Percentiles rank a stretch among this genome's conserved stretches.
Evolutionary conservation across 2,113 vertebrate genomes (phyloP).

Genomic region (Chaetodon auriga): DNA sequence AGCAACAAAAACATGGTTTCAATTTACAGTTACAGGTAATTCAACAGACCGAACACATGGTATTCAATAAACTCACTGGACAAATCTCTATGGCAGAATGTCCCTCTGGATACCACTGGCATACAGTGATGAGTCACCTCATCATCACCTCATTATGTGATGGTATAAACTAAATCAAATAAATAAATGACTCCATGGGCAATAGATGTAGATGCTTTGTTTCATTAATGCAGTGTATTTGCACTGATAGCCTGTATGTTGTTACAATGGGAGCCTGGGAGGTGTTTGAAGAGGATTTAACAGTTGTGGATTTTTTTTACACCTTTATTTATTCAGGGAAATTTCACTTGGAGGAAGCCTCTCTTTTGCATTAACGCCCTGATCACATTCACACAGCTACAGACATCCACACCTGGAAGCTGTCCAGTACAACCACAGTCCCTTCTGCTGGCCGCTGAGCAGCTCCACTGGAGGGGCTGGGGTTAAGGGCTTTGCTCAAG

Average conservation of each 20-base stretch:
- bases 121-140: constrained; percentile 23
- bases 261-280: not conserved
- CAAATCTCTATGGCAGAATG: constrained; percentile 8
- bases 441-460: too few species aligned
- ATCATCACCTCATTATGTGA: constrained; percentile 17
- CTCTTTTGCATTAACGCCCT: too few species aligned
- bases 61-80: not conserved
- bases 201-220: constrained; percentile 24
- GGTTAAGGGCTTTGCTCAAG: too few species aligned
- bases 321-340: too few species aligned
- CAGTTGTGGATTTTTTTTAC: too few species aligned
- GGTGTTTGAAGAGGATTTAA: not conserved
- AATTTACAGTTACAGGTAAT: not conserved
- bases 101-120: constrained; percentile 1
- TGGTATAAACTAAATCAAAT: constrained; percentile 20
- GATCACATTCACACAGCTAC: too few species aligned
- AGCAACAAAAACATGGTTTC: not conserved
- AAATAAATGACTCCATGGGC: constrained; percentile 1
- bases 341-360: too few species aligned
- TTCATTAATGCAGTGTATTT: constrained; percentile 19
- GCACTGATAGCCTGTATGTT: not conserved
- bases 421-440: too few species aligned
- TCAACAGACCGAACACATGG: not conserved
- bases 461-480: too few species aligned
- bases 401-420: too few species aligned